Conservation (phyloP, 92 coral and sea anemone genomes). For the Bergia sp. region DNA sequence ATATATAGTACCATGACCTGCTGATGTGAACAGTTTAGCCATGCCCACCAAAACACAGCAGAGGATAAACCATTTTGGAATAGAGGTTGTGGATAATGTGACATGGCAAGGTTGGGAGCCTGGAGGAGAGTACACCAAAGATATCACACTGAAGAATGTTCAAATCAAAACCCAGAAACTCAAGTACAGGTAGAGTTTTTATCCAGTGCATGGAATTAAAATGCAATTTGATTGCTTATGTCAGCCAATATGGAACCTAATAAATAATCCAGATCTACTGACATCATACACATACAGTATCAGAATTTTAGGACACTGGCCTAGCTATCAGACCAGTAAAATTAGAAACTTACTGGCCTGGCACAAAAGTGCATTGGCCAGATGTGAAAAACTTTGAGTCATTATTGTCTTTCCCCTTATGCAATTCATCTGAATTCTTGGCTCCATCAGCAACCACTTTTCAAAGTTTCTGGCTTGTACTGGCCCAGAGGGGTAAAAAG, state of each 20-base stretch:
- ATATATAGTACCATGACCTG: neutral
- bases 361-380: no score
- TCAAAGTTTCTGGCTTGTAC: no score
- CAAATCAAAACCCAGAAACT: conserved; percentile 97
- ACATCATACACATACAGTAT: neutral
- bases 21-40: neutral
- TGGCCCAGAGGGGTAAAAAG: no score
- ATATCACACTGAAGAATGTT: conserved; percentile 93
- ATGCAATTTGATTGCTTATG: no score
- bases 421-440: no score
- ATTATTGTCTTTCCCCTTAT: no score
- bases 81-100: conserved; percentile 88
- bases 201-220: no score
- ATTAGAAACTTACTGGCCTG: no score
- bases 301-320: no score
- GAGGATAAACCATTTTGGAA: conserved; percentile 69
- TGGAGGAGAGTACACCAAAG: conserved; percentile 97
- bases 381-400: no score
- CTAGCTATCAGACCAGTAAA: no score
- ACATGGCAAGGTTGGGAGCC: conserved; percentile 99
- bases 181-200: conserved; percentile 78
- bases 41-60: conserved; percentile 52
- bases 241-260: neutral
- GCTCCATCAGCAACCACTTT: no score
- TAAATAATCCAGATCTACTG: neutral